Base-by-base conservation (phyloP, 2,888 invertebrate genomes). In the Scotopteryx bipunctaria region DNA sequence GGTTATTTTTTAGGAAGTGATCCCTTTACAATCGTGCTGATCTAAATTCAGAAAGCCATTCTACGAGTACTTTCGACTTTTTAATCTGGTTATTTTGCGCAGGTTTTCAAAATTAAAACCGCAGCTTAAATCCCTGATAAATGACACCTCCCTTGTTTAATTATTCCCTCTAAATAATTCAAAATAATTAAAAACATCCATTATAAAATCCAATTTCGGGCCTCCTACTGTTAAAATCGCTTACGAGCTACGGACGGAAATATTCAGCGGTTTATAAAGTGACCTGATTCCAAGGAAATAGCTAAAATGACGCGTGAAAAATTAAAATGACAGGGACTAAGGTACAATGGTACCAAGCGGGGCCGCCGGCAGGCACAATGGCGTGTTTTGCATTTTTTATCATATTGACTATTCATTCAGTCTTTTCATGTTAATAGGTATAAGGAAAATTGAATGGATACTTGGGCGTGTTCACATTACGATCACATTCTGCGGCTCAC, bases 111-210 rank as follows among this genome's bases (percentile, higher is more conserved):
- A n/a, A n/a, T n/a, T n/a, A n/a, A n/a, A n/a, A 36, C 11, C 13
- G 17, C 13, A 36, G 19, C 11, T 45, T 21, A 41, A 36, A 23
- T 11, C 16, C 8, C 13, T 32, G 38, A 38, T 23, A 46, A 32
- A 38, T 17, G 46, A 16, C 46, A 38, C 38, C 19, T 6, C 23
- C 29, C 21, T 31, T 15, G 2, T 47, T 43, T 47, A 42, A 47
- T 47, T 47, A 48, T 47, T 33, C 6, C 21, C 31, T 19, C 41
- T 43, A 29, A 50, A 59, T 54, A 35, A 49, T 46, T 59, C 31
- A 55, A 55, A 51, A 50, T 59, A 62, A 62, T 62, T 62, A 56
- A 62, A 52, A 42, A 49, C 49, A 59, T 62, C 54, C 59, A 57
- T 59, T 59, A 54, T 37, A 50, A 62, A 57, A 55, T 55, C 57